Evolutionary conservation across 2,797 vertebrate genomes (phyloP).

Genomic region (Pipistrellus pipistrellus): DNA sequence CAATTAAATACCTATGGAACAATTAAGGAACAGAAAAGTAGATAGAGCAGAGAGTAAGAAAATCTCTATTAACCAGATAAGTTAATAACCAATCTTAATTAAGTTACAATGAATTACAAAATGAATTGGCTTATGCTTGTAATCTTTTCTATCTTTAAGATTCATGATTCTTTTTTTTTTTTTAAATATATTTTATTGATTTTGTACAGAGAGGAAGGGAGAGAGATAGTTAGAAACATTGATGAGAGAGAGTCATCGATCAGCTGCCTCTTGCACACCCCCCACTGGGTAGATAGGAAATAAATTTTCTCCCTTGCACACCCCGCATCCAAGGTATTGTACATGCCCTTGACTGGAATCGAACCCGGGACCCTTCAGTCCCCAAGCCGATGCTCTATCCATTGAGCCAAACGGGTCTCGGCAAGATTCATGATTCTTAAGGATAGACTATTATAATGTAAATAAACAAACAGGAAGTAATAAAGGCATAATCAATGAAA

Average conservation of each 20-base stretch:
- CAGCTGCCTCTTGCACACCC: too few relatives aligned
- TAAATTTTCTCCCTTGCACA: too few relatives aligned
- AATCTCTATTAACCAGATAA: neutral
- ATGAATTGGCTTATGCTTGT: neutral
- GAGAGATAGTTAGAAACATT: too few relatives aligned
- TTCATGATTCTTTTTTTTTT: neutral
- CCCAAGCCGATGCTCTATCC: too few relatives aligned
- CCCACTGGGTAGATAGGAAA: too few relatives aligned
- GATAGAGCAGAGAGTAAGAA: neutral
- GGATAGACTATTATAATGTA: neutral
- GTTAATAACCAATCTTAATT: neutral
- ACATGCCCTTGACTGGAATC: too few relatives aligned
- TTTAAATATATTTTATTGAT: too few relatives aligned
- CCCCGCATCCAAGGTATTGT: too few relatives aligned
- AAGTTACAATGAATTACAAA: neutral
- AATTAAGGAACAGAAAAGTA: slow-evolving; percentile 26
- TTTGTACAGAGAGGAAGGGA: too few relatives aligned
- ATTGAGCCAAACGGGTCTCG: too few relatives aligned
- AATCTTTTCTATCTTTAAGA: neutral
- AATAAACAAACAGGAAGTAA: slow-evolving; percentile 17
- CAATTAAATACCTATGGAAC: neutral
- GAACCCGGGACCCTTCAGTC: too few relatives aligned
- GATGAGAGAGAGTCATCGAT: too few relatives aligned
- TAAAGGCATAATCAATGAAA: neutral
- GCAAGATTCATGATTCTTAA: slow-evolving; percentile 3